Conservation (phyloP, 1,140 invertebrate genomes). For the Carcinoscorpius rotundicauda region DNA sequence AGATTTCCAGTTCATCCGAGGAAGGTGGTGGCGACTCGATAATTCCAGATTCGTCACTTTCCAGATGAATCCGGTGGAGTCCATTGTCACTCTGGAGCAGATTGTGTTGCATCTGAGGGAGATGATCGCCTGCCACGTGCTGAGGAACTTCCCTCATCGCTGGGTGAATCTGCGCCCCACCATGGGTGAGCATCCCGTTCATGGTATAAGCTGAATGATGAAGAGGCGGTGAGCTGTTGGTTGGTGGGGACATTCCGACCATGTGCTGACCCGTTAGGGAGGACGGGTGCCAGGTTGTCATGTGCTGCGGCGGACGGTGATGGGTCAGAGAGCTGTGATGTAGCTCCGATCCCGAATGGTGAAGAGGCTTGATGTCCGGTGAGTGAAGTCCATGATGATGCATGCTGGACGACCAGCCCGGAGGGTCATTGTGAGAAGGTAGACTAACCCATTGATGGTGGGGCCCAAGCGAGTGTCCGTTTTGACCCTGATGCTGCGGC, state of each 20-base stretch:
- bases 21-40: constrained; percentile 67
- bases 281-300: constrained; percentile 22
- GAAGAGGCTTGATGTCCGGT: constrained; percentile 31
- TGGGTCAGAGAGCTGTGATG: constrained; percentile 43
- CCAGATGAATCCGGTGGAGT: constrained; percentile 25
- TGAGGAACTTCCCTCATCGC: constrained; percentile 40
- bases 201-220: constrained; percentile 33
- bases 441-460: constrained; percentile 50
- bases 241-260: constrained; percentile 20
- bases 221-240: constrained; percentile 23
- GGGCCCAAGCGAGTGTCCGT: constrained; percentile 49
- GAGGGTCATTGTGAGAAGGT: constrained; percentile 50
- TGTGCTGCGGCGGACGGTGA: constrained; percentile 27
- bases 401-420: constrained; percentile 46
- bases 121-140: constrained; percentile 47
- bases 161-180: constrained; percentile 45
- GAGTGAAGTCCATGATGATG: constrained; percentile 20
- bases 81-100: constrained; percentile 55
- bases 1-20: constrained; percentile 94
- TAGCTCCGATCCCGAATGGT: constrained; percentile 28
- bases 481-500: constrained; percentile 53
- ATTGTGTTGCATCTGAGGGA: constrained; percentile 41
- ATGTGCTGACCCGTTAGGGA: constrained; percentile 39
- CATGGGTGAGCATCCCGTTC: constrained; percentile 22
- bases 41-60: constrained; percentile 7